A percentile compares a stretch with the other conserved stretches of the same genome.
phyloP scores from a whole-genome alignment of 2,113 vertebrate species.

The Spheniscus mendiculus region DNA sequence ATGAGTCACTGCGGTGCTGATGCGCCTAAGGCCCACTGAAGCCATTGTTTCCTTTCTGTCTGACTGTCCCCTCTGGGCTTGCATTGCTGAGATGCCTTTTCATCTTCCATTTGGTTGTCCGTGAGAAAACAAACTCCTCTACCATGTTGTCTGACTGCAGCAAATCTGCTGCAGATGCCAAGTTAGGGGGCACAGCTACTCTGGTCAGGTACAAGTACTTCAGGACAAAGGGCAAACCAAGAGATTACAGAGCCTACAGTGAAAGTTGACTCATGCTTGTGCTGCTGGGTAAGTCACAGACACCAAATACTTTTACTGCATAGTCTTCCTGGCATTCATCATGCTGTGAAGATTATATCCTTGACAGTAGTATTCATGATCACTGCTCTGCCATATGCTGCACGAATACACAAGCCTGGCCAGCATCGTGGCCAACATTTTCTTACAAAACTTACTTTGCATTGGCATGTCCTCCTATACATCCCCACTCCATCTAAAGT shows the following conservation, averaged over 20 bases:
- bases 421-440: neutral
- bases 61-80: neutral
- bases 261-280: rapidly evolving
- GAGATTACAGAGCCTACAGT: neutral
- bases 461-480: neutral
- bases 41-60: neutral
- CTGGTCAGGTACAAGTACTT: neutral
- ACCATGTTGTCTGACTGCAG: neutral
- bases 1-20: neutral
- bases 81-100: neutral
- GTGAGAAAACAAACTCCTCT: neutral
- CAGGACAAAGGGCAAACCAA: neutral
- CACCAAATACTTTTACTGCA: neutral
- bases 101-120: neutral
- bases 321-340: neutral
- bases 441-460: neutral
- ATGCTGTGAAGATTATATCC: neutral
- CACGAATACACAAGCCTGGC: neutral
- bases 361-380: neutral
- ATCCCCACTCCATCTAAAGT: neutral
- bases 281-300: neutral
- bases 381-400: neutral
- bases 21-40: neutral
- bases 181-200: neutral
- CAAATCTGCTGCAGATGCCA: neutral